These are phyloP conservation scores for Ganaspis brasiliensis DNA, from an alignment of 2,888 invertebrate genomes.

Conservation along the genomic window DNA sequence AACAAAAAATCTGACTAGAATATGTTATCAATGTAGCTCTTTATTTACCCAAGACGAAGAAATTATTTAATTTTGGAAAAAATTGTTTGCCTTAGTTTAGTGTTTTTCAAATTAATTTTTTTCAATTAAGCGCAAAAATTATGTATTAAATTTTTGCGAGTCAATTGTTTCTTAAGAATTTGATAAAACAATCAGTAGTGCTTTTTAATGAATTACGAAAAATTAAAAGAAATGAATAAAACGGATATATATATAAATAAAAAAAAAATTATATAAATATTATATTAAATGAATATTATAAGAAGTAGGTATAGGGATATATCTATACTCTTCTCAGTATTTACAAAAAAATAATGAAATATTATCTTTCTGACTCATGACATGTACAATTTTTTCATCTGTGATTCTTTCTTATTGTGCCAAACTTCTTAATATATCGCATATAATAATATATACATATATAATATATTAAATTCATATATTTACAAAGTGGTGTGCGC, in stretches of 20 bases:
- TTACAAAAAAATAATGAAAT: slow-evolving; percentile 37
- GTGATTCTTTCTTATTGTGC: slow-evolving; percentile 80
- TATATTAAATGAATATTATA: slow-evolving; percentile 45
- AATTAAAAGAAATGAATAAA: slow-evolving; percentile 7
- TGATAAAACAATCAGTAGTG: slow-evolving; percentile 3
- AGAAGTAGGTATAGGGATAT: slow-evolving; percentile 24
- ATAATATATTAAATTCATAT: slow-evolving; percentile 57
- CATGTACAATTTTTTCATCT: slow-evolving; percentile 79
- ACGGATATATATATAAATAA: slow-evolving; percentile 1
- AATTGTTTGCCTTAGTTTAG: background rate
- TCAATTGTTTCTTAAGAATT: slow-evolving; percentile 9
- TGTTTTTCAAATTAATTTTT: no score
- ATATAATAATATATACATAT: slow-evolving; percentile 57
- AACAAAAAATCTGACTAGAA: slow-evolving; percentile 10
- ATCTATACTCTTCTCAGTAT: slow-evolving; percentile 36
- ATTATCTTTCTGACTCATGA: slow-evolving; percentile 65
- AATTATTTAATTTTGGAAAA: no score
- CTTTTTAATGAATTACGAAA: slow-evolving; percentile 10
- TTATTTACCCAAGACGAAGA: no score
- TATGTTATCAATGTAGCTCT: background rate
- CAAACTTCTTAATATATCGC: slow-evolving; percentile 74
- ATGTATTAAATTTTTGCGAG: background rate
- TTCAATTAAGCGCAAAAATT: no score
- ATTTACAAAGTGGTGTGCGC: slow-evolving; percentile 44
- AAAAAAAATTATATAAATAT: no score